Evolutionary conservation across 2,113 vertebrate genomes (phyloP), one percentile per base, ranked within the genome.

Genomic region (Globicephala melas): DNA sequence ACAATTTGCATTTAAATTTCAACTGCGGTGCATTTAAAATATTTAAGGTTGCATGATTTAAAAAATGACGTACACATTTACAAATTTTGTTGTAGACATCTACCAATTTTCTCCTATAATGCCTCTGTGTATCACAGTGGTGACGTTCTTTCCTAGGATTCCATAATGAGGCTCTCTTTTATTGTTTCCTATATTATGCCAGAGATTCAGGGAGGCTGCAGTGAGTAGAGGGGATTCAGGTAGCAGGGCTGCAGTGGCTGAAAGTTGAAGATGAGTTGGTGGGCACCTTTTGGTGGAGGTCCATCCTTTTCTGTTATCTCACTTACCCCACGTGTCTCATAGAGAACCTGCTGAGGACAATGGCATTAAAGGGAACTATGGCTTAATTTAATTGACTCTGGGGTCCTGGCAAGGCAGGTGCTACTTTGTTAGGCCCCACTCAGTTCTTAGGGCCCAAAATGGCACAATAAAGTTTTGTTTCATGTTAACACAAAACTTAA

Each of bases 1-100:
- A 96, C 44, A 94, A 97, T 97, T 97, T 97, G 83, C 95, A 92
- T 90, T 96, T 87, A 97, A 86, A 53, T 95, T 73, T 89, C 62
- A 83, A 79, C 33, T 62, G 12, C 73, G 36, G 31, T 88, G 47
- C 44, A 77, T 53, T 82, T 93, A 71, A 92, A 92, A 82, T 70
- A 89, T 58, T 8, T 6, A 86, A 55, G 11, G 20, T 77, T 91
- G 50, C 28, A 65, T 87, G 60, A 53, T 47, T 63, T 23, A 0
- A 44, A 90, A 90, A 83, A 53, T 77, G 82, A 60, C 18, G 0
- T 38, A 26, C 12, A 55, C 11, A 44, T 70, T 91, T 28, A 93
- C 23, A 53, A 84, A 81, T 76, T 85, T 81, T 85, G 53, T 38
- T 92, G 50, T 89, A 55, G 20, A 71, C 28, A 89, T 55, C 58